Percentiles rank a stretch among this genome's conserved stretches.
These are phyloP conservation scores for human (Homo sapiens) DNA, from an alignment of 2,113 vertebrate genomes.

Conservation along the genomic window DNA sequence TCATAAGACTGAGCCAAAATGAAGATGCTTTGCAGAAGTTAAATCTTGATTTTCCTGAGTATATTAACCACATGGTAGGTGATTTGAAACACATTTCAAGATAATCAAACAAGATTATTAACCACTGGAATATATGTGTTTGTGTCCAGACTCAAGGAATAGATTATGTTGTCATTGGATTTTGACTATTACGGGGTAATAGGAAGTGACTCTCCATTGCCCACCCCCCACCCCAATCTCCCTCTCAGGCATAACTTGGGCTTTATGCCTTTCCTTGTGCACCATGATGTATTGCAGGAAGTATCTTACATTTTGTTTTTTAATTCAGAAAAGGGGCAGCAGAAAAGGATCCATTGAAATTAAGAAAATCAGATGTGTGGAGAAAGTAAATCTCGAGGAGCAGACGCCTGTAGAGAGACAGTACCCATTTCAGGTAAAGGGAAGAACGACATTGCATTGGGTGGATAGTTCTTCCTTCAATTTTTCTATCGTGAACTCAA, in stretches of 20 bases:
- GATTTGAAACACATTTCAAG: constrained; percentile 15
- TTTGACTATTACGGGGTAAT: background rate
- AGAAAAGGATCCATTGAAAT: constrained; percentile 75
- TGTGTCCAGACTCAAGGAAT: background rate
- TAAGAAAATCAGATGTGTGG: constrained; percentile 81
- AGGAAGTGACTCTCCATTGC: background rate
- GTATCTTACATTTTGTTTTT: background rate
- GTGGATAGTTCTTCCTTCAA: background rate
- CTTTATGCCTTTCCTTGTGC: background rate
- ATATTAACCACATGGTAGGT: background rate
- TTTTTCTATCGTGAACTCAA: background rate
- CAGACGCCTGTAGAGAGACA: constrained; percentile 79
- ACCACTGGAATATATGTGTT: background rate
- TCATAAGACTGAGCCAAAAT: background rate
- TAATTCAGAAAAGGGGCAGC: constrained; percentile 80
- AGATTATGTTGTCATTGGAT: background rate
- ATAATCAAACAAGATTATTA: background rate
- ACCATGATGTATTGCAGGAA: background rate
- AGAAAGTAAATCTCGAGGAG: constrained; percentile 79
- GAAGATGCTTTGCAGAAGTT: background rate
- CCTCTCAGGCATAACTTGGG: background rate
- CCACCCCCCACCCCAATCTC: background rate
- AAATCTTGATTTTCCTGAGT: constrained; percentile 6
- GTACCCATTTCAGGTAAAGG: constrained; percentile 82
- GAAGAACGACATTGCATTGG: background rate